Evolutionary conservation across 2,113 vertebrate species (phyloP).

Genomic region (mouse (Mus musculus)): GRCm39 chr4:51279501-51280000

Average conservation of each 20-base stretch:
- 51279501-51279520: neutral
- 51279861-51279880: neutral
- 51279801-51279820: too few relatives aligned
- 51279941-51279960: neutral
- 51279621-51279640: neutral
- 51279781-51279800: neutral
- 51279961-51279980: neutral
- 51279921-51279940: neutral
- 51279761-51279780: neutral
- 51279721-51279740: neutral
- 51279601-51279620: neutral
- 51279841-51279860: neutral
- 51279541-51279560: neutral
- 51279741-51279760: neutral
- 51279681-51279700: neutral
- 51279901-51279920: neutral
- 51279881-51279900: neutral
- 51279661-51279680: neutral
- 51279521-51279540: neutral
- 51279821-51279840: neutral
- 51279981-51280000: neutral
- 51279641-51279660: neutral
- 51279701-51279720: too few relatives aligned
- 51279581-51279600: neutral
- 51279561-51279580: neutral